phyloP scores from a whole-genome alignment of 2,113 vertebrate species.

The Dicentrarchus labrax region DNA sequence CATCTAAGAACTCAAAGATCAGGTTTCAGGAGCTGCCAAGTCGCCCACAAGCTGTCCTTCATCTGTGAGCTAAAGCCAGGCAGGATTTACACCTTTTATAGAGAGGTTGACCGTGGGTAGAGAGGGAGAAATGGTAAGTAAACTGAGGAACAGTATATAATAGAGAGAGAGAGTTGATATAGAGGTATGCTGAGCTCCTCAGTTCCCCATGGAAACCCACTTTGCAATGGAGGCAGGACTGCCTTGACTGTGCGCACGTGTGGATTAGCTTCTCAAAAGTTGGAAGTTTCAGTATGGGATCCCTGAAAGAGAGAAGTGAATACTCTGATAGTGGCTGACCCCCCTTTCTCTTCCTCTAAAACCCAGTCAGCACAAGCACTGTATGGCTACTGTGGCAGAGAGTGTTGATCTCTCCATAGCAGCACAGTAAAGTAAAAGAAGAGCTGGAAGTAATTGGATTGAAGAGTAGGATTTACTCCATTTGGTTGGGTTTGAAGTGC shows the following conservation, averaged over 20 bases:
- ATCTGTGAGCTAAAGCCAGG: constrained; percentile 53
- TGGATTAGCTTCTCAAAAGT: constrained; percentile 63
- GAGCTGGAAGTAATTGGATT: constrained; percentile 64
- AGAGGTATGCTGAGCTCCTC: constrained; percentile 39
- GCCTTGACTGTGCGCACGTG: constrained; percentile 52
- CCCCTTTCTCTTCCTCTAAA: constrained; percentile 26
- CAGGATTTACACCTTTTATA: constrained; percentile 67
- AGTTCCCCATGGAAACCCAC: constrained; percentile 42
- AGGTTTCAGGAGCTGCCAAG: constrained; percentile 55
- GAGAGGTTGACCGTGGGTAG: constrained; percentile 36
- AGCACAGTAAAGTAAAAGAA: constrained; percentile 55
- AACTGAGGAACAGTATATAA: constrained; percentile 35
- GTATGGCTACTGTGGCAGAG: constrained; percentile 24
- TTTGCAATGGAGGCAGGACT: constrained; percentile 40
- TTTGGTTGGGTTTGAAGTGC: constrained; percentile 54
- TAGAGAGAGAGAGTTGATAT: constrained; percentile 18
- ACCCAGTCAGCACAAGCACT: constrained; percentile 53
- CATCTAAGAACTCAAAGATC: constrained; percentile 44
- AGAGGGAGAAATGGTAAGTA: constrained; percentile 43
- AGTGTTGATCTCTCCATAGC: constrained; percentile 56
- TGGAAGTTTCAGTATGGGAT: constrained; percentile 43
- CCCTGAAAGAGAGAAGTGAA: constrained; percentile 45
- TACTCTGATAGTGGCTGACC: constrained; percentile 37
- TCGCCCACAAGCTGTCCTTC: constrained; percentile 54
- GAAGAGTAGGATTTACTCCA: constrained; percentile 53